Base-by-base conservation (phyloP, 2,888 invertebrate species). In the Gymnosoma rotundatum region DNA sequence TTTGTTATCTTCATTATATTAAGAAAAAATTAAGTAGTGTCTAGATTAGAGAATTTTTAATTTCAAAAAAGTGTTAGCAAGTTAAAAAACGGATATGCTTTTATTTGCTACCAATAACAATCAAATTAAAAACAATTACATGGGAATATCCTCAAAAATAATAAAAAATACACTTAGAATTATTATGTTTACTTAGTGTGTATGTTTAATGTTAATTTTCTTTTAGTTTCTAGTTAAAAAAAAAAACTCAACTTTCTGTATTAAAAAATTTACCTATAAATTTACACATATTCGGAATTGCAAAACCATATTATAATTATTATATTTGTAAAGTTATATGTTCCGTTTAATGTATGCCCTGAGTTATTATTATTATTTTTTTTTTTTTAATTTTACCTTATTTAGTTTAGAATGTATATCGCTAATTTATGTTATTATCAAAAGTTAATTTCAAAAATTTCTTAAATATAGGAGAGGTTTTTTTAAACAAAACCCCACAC, bases 41-140 rank as follows among this genome's bases (percentile, higher is more conserved):
- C 7, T 7, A 2, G 10, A 4, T 38, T 1, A 7, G 6, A 38
- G 6, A 38, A 10, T 38, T 38, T 5, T 9, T 38, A 38, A 10
- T 25, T 25, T 10, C 6, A 12, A 3, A 18, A 60, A 72, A 67
- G 4, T 54, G 38, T 45, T n/a, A n/a, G 60, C 21, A 36, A 38
- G 20, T 54, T 9, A 66, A 81, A 56, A 50, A 42, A 45, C 50
- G 70, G 75, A 75, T 81, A 64, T 21, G 75, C 69, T 56, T 76
- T 75, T 81, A 75, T 81, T 81, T 69, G 75, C 63, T 81, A 81
- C 50, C 75, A 50, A 45, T 80, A 54, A 21, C 38, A 56, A 56
- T 66, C 12, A 56, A 50, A 67, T 52, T 16, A 58, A 16, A 67
- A 21, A 50, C 10, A 56, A 9, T 25, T 42, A 52, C 21, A 50